Conservation (phyloP, 1,140 invertebrate species). For the Bombus confusus region DNA sequence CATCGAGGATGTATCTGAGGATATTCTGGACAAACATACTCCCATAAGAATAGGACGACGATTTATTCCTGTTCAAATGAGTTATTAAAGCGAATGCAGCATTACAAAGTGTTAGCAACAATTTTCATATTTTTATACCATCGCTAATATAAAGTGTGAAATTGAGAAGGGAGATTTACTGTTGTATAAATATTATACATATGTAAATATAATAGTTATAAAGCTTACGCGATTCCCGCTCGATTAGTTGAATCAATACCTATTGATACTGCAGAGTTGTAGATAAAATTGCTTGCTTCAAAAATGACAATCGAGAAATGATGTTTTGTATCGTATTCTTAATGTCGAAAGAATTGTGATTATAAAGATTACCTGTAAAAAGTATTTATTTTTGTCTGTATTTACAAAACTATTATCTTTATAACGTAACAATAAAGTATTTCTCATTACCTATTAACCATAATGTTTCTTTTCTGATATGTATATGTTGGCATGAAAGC, state of each 20-base stretch:
- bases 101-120: background rate
- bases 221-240: constrained; percentile 20
- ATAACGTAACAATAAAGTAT: constrained; percentile 12
- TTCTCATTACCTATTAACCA: constrained; percentile 76
- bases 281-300: constrained; percentile 56
- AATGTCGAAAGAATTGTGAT: constrained; percentile 52
- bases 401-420: background rate
- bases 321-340: constrained; percentile 43
- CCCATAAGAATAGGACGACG: constrained; percentile 39
- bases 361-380: constrained; percentile 72
- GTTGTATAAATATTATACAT: background rate
- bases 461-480: constrained; percentile 76
- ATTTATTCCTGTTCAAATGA: constrained; percentile 66
- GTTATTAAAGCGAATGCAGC: constrained; percentile 53
- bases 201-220: constrained; percentile 20
- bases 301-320: constrained; percentile 48
- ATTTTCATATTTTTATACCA: constrained; percentile 48
- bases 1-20: constrained; percentile 84
- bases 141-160: background rate
- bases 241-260: background rate
- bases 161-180: background rate
- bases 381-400: constrained; percentile 30
- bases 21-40: background rate
- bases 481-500: constrained; percentile 68
- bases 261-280: background rate